phyloP scores from a whole-genome alignment of 2,113 vertebrate species.

The Accipiter cooperii region DNA sequence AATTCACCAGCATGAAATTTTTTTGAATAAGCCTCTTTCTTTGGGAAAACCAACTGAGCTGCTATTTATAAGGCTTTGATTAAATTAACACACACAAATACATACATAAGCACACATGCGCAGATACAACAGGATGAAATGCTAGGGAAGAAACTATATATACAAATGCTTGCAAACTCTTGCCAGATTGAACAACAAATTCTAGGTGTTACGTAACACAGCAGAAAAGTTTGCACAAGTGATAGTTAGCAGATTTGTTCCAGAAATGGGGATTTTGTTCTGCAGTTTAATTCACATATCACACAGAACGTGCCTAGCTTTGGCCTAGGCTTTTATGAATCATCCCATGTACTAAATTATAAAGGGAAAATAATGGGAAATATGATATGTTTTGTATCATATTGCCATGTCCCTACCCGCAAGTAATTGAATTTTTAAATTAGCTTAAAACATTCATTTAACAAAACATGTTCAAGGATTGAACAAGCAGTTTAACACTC shows the following conservation, averaged over 20 bases:
- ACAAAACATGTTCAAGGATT: background rate
- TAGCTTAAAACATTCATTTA: background rate
- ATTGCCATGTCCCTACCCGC: background rate
- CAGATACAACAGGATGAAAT: background rate
- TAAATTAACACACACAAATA: background rate
- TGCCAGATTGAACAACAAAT: background rate
- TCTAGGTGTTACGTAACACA: rapidly evolving
- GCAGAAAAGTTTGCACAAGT: background rate
- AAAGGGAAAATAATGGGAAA: background rate
- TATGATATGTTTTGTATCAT: background rate
- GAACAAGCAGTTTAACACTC: background rate
- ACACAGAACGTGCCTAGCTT: background rate
- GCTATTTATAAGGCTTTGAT: background rate
- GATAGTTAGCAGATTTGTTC: background rate
- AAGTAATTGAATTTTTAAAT: background rate
- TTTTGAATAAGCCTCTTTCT: background rate
- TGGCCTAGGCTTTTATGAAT: background rate
- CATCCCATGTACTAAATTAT: background rate
- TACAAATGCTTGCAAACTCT: background rate
- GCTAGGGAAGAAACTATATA: background rate
- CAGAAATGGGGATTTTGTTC: background rate
- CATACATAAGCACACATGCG: background rate
- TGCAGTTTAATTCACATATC: background rate
- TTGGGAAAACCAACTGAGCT: background rate
- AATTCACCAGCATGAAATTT: background rate